These are phyloP conservation scores for Sclerurus mexicanus DNA, from an alignment of 2,113 vertebrate species.

Conservation along the genomic window DNA sequence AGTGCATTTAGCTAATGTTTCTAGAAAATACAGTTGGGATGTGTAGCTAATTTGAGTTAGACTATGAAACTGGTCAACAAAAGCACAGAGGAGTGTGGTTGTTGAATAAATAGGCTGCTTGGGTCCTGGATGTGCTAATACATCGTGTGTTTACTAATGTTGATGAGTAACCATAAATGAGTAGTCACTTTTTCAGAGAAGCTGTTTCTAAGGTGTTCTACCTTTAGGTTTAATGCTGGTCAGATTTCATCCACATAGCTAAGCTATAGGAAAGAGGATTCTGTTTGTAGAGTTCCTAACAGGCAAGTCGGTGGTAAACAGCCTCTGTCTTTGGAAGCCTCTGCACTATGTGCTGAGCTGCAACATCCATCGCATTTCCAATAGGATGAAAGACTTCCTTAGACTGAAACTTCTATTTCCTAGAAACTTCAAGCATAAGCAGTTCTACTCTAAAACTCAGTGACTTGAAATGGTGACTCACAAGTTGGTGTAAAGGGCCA, in stretches of 20 bases:
- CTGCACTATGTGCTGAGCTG: rapidly evolving
- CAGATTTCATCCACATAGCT: not conserved
- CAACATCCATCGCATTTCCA: not conserved
- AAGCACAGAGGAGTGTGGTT: not conserved
- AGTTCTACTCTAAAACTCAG: not conserved
- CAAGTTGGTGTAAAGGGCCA: not conserved
- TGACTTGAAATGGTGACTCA: not conserved
- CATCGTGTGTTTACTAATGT: not conserved
- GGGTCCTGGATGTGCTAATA: not conserved
- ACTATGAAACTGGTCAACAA: not conserved
- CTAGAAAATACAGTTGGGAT: rapidly evolving
- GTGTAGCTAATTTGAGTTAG: not conserved
- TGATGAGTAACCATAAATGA: not conserved
- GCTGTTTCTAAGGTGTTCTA: not conserved
- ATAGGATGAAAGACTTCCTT: not conserved
- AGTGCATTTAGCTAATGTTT: not conserved
- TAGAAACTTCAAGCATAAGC: not conserved
- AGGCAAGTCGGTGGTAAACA: not conserved
- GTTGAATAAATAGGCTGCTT: not conserved
- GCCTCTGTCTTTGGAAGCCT: not conserved
- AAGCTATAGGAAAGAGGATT: not conserved
- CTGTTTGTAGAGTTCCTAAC: not conserved
- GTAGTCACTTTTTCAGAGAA: not conserved
- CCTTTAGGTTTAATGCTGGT: not conserved
- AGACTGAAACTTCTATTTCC: not conserved